phyloP scores from a whole-genome alignment of 2,797 vertebrate genomes.

The Tolypeutes matacus region DNA sequence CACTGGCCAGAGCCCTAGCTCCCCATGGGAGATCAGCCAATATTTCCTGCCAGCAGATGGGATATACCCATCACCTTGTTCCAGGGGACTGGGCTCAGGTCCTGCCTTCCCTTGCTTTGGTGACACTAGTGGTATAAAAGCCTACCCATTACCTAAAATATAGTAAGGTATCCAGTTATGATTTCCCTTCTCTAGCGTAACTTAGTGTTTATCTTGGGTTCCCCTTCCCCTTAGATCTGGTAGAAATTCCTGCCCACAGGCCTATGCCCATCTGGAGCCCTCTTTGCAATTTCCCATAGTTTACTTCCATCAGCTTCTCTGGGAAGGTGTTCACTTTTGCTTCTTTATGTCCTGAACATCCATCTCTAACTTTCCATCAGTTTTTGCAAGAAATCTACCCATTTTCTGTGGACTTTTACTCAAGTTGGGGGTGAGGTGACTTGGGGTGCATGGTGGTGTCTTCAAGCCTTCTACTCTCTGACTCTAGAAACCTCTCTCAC shows the following conservation, averaged over 20 bases:
- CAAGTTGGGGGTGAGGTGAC: background rate
- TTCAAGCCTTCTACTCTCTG: background rate
- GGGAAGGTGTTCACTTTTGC: background rate
- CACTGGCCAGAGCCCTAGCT: background rate
- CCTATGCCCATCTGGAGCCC: background rate
- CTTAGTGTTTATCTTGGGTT: background rate
- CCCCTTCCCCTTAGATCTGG: background rate
- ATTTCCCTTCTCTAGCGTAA: background rate
- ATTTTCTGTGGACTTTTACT: slow-evolving; percentile 21
- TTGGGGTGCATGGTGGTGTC: background rate
- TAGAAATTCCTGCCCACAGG: background rate
- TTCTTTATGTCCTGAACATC: background rate
- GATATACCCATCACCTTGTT: background rate
- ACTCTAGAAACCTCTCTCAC: background rate
- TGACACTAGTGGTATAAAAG: background rate
- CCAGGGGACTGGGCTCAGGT: background rate
- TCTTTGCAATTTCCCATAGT: background rate
- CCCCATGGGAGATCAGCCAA: background rate
- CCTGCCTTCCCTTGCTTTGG: background rate
- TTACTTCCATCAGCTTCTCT: background rate
- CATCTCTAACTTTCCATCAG: background rate
- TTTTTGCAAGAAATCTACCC: slow-evolving; percentile 20
- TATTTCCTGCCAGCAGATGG: background rate
- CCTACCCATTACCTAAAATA: background rate
- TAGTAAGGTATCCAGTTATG: background rate